These are phyloP conservation scores for Pelagia noctiluca DNA, from an alignment of 30 jellyfish, hydroid and myxozoan genomes.

Conservation along the genomic window DNA sequence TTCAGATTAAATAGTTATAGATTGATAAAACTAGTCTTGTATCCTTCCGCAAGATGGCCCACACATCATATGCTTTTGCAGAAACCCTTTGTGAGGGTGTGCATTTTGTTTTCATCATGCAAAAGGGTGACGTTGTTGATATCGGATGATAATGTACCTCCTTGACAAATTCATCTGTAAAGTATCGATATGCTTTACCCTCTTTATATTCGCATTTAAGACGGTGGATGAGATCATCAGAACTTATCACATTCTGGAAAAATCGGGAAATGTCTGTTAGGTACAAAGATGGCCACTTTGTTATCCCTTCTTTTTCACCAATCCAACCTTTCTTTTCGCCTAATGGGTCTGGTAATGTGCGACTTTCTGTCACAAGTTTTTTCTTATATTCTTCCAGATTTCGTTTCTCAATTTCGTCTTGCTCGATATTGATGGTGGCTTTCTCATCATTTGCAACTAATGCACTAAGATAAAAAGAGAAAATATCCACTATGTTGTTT, in stretches of 20 bases:
- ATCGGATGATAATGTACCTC: constrained; percentile 22
- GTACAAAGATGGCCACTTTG: constrained; percentile 57
- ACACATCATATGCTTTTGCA: constrained; percentile 41
- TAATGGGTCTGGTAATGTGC: constrained; percentile 1
- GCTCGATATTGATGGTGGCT: too few relatives aligned
- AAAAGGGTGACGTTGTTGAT: neutral
- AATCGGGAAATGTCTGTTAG: constrained; percentile 33
- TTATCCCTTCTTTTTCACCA: constrained; percentile 44
- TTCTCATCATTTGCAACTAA: too few relatives aligned
- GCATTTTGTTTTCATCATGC: constrained; percentile 42
- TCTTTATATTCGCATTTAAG: constrained; percentile 57
- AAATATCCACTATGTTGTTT: too few relatives aligned
- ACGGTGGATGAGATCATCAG: constrained; percentile 52
- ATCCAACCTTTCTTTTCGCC: constrained; percentile 23
- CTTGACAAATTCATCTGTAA: constrained; percentile 39
- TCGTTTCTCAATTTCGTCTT: too few relatives aligned
- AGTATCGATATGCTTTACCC: constrained; percentile 61
- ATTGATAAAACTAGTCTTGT: too few relatives aligned
- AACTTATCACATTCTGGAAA: neutral
- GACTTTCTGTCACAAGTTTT: neutral
- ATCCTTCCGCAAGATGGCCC: constrained; percentile 42
- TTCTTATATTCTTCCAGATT: neutral
- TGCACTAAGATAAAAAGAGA: too few relatives aligned
- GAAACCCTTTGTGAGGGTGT: constrained; percentile 53
- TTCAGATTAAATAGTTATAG: too few relatives aligned